Base-by-base conservation (phyloP, 2,888 invertebrate species). In the Epinotia nisella region DNA sequence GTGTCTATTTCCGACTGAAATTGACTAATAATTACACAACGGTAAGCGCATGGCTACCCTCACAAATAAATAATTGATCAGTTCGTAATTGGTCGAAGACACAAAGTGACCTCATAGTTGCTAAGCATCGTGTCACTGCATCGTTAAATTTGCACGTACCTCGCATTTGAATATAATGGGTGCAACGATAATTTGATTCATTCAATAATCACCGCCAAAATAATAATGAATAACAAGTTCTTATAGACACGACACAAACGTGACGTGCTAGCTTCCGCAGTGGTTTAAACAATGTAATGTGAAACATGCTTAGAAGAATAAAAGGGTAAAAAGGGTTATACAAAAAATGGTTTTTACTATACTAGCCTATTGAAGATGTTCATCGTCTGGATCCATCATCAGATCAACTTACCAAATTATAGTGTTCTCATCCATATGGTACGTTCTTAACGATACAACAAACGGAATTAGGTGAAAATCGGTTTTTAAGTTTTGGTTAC, bases 91-190 rank as follows among this genome's bases (percentile, higher is more conserved):
- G 35, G 17, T 56, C 55, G 49, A 67, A 68, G 29, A 60, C 13
- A 71, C 72, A 61, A 66, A 55, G 66, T 67, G 41, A 41, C 24
- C 19, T 45, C 45, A 61, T 49, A 24, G 67, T 67, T 61, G 67
- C 61, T 67, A 72, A 61, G 72, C 62, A 64, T 24, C 70, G 55
- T 55, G 60, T 41, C 56, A 66, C 58, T 61, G 61, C 69, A 58
- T 58, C 53, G 53, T 49, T n/a, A 49, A 72, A 72, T 72, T 62
- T 49, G 61, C 72, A 56, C 72, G 67, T 61, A 72, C 71, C n/a
- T 11, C 67, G 35, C 72, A 72, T 72, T 72, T 72, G 72, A 72
- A 72, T 72, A 72, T 72, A 72, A 72, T 68, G 55, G 72, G 39
- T 71, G 66, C 72, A 49, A 49, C 72, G 35, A 53, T 72, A 68